These are phyloP conservation scores for Smutsia temminckii DNA, from an alignment of 2,797 vertebrate genomes.

Conservation along the genomic window DNA sequence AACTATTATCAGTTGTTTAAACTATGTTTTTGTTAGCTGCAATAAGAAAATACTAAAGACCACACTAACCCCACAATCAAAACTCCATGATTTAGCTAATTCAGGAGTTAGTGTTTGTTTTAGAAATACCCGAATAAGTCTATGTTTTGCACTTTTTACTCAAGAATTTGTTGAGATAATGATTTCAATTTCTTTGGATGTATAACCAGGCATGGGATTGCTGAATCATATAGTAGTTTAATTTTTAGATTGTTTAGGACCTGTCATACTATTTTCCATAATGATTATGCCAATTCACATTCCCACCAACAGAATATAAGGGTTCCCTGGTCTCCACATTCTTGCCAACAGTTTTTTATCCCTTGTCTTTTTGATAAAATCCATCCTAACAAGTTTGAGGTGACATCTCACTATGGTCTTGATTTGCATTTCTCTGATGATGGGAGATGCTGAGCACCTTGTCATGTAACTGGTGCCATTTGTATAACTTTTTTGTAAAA, in stretches of 20 bases:
- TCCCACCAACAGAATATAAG: not conserved
- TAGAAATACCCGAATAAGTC: not conserved
- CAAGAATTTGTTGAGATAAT: not conserved
- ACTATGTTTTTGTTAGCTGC: not conserved
- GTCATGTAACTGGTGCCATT: not conserved
- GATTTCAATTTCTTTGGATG: not conserved
- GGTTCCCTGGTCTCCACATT: not conserved
- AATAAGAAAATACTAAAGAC: not conserved
- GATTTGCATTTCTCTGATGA: not conserved
- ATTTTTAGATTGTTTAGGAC: not conserved
- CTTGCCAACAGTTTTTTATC: not conserved
- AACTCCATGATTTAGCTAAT: not conserved
- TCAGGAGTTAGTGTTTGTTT: not conserved
- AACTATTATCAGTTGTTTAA: not conserved
- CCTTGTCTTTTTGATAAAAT: not conserved
- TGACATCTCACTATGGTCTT: not conserved
- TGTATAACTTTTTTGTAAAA: not conserved
- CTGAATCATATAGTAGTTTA: not conserved
- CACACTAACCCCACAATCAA: not conserved
- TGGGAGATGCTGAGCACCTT: not conserved
- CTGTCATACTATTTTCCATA: not conserved
- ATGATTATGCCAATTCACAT: not conserved
- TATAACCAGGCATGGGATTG: not conserved
- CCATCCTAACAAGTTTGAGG: not conserved
- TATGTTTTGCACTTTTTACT: too few species aligned